Evolutionary conservation across 1,140 invertebrate species (phyloP), one percentile per base, ranked within the genome.

Genomic region (Dysdera silvatica): DNA sequence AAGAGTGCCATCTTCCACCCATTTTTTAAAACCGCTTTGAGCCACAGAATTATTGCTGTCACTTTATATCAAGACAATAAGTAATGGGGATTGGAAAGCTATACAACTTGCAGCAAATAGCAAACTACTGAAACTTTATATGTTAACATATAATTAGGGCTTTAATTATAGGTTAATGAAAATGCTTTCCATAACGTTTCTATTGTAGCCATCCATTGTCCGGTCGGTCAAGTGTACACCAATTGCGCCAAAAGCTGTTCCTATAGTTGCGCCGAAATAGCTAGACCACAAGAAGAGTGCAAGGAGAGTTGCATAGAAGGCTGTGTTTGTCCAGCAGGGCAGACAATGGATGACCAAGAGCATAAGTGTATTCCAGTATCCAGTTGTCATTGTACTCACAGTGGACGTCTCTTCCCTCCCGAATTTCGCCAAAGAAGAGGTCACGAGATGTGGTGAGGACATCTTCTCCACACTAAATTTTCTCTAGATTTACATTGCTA

Each of bases 251-350:
- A 86, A 71, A 83, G 85, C 4, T 91, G 88, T 70, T 75, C 81
- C 2, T 79, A 85, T 18, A 84, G 84, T 23, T 91, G 89, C 69
- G 69, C 79, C 5, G 86, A 88, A 74, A 74, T 87, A 20, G 73
- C 79, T 4, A 14, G 56, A n/a, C 73, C 70, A n/a, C 71, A 75
- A 41, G 69, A 74, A 1, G 68, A 72, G 35, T 87, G 86, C 72
- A 76, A 75, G 45, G 79, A 80, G 14, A 78, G 77, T 33, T 94
- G 91, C 71, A 86, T 91, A 1, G 90, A 93, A 73, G 91, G 91
- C 1, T 94, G 91, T 74, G 87, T 87, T 61, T 95, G 91, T 73
- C 87, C 89, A 0, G 75, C 79, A 45, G 89, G 88, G 18, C 79
- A 86, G 73, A 83, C 88, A 2, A 73, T 93, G 26, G 71, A 77